These are phyloP conservation scores for Lobophora halterata DNA, from an alignment of 2,888 invertebrate genomes.

Conservation along the genomic window DNA sequence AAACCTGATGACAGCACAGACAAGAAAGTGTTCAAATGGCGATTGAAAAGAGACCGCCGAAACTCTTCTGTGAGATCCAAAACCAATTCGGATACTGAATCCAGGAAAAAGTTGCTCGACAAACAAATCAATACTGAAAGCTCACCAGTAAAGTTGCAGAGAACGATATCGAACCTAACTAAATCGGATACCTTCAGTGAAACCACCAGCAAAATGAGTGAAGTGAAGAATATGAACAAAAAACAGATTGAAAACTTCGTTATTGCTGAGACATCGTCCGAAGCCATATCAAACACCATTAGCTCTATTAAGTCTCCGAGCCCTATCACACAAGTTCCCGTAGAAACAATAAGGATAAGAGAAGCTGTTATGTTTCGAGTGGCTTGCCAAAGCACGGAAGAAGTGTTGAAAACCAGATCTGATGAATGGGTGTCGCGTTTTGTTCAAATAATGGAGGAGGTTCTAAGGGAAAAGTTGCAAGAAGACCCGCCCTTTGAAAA, in stretches of 20 bases:
- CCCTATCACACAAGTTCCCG: conserved; percentile 11
- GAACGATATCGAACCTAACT: neutral
- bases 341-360: conserved; percentile 11
- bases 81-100: neutral
- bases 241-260: conserved; percentile 22
- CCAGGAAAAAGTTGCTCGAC: neutral
- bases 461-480: conserved; percentile 51
- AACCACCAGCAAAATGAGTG: conserved; percentile 9
- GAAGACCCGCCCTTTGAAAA: conserved; percentile 39
- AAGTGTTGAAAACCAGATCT: conserved; percentile 46
- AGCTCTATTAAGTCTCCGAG: conserved; percentile 9
- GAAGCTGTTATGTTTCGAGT: conserved; percentile 51
- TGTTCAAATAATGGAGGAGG: conserved; percentile 69
- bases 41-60: conserved; percentile 35
- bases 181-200: too few relatives aligned
- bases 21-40: conserved; percentile 55
- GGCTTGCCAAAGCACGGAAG: conserved; percentile 47
- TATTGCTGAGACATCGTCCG: conserved; percentile 46
- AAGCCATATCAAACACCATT: conserved; percentile 43
- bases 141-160: neutral
- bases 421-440: conserved; percentile 68
- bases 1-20: too few relatives aligned
- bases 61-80: neutral
- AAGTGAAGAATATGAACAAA: neutral
- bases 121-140: neutral